Evolutionary conservation across 2,113 vertebrate genomes (phyloP).

Genomic region (Podocnemis expansa): DNA sequence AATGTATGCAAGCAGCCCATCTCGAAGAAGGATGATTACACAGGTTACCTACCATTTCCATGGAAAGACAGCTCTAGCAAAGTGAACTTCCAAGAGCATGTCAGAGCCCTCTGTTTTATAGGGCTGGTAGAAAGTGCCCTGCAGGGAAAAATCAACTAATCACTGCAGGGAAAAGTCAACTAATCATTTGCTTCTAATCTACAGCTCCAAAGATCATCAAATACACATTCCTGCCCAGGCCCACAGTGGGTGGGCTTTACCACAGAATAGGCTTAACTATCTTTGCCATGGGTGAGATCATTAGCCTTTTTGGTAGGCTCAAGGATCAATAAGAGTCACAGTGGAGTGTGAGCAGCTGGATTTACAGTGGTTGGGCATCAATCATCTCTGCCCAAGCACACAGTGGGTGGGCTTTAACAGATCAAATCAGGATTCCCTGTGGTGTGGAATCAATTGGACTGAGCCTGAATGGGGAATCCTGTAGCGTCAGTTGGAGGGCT

Average conservation of each 20-base stretch:
- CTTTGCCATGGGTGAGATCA: neutral
- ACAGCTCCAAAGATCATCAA: neutral
- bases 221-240: neutral
- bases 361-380: neutral
- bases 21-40: no score
- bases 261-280: neutral
- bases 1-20: no score
- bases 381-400: neutral
- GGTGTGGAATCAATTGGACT: neutral
- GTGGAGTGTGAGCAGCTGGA: neutral
- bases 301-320: neutral
- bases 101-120: neutral
- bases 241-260: neutral
- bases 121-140: neutral
- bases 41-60: no score
- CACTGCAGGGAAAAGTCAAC: neutral
- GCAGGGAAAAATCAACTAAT: neutral
- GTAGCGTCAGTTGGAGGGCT: neutral
- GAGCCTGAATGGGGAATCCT: neutral
- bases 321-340: neutral
- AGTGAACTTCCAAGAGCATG: neutral
- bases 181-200: neutral
- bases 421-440: neutral
- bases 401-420: no score
- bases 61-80: neutral